Percentiles rank a stretch among this genome's conserved stretches.
These are phyloP conservation scores for Coccyzus lansbergi DNA, from an alignment of 2,797 vertebrate species.

Conservation along the genomic window DNA sequence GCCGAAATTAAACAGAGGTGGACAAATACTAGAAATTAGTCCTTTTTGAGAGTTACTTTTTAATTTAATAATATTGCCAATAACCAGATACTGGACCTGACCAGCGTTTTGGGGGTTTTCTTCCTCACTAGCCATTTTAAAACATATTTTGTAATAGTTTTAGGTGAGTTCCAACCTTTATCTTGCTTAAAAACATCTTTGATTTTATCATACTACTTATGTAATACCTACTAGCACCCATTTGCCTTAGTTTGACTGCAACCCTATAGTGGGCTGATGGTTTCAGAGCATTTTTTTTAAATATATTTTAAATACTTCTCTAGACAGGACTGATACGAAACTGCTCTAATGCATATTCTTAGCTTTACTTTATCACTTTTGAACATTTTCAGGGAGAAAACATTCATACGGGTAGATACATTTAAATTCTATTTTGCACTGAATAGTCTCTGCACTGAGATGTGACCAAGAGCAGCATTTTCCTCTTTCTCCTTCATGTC, in stretches of 20 bases:
- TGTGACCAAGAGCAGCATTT: background rate
- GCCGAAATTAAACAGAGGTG: background rate
- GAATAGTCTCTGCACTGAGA: background rate
- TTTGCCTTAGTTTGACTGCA: background rate
- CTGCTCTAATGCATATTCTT: background rate
- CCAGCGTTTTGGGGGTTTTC: background rate
- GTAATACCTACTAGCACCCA: background rate
- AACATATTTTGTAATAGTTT: background rate
- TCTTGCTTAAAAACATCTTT: background rate
- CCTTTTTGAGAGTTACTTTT: background rate
- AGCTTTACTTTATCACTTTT: background rate
- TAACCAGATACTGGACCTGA: background rate
- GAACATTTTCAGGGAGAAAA: background rate
- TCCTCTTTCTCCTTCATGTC: background rate
- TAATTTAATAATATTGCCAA: background rate
- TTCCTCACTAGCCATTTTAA: background rate
- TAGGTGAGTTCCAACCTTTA: background rate
- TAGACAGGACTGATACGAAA: background rate
- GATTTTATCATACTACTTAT: background rate
- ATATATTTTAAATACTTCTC: background rate
- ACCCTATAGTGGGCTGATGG: background rate
- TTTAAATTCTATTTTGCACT: background rate
- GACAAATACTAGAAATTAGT: background rate
- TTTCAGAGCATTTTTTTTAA: background rate
- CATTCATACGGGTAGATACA: background rate